Conservation (phyloP, 2,888 invertebrate species). For the Leptarthrus brevirostris region DNA sequence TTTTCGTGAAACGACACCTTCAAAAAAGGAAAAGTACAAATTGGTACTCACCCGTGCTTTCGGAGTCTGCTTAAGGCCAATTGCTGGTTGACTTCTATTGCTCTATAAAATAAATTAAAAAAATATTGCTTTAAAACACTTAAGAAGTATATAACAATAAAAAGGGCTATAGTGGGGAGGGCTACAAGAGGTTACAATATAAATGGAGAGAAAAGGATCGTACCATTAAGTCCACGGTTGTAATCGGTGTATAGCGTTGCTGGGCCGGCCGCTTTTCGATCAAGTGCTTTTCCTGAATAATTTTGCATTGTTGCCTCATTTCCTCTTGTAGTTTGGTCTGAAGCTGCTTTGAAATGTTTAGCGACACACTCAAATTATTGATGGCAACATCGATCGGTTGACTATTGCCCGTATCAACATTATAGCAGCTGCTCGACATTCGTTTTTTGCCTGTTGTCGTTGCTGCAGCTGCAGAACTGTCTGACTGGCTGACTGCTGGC, state of each 20-base stretch:
- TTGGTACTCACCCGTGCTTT: slow-evolving; percentile 74
- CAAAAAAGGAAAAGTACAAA: too few relatives aligned
- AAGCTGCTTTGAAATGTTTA: slow-evolving; percentile 60
- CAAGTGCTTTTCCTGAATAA: slow-evolving; percentile 68
- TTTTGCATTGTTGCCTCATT: slow-evolving; percentile 68
- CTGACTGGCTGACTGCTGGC: too few relatives aligned
- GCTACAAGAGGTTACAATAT: neutral
- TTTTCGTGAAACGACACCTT: too few relatives aligned
- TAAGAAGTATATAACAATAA: neutral
- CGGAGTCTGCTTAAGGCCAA: slow-evolving; percentile 75
- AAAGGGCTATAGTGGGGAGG: too few relatives aligned
- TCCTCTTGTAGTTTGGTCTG: slow-evolving; percentile 68
- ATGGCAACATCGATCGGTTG: neutral
- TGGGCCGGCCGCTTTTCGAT: slow-evolving; percentile 67
- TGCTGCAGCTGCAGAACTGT: slow-evolving; percentile 15
- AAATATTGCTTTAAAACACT: too few relatives aligned
- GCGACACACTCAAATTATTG: neutral
- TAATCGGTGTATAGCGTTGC: slow-evolving; percentile 53
- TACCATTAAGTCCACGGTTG: slow-evolving; percentile 50
- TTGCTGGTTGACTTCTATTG: slow-evolving; percentile 76
- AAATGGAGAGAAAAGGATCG: neutral
- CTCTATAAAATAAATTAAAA: slow-evolving; percentile 70
- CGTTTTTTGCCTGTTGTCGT: slow-evolving; percentile 35
- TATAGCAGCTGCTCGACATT: slow-evolving; percentile 48
- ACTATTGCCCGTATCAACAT: neutral